Conservation (phyloP, 2,113 vertebrate species). For the Vulpes lagopus region DNA sequence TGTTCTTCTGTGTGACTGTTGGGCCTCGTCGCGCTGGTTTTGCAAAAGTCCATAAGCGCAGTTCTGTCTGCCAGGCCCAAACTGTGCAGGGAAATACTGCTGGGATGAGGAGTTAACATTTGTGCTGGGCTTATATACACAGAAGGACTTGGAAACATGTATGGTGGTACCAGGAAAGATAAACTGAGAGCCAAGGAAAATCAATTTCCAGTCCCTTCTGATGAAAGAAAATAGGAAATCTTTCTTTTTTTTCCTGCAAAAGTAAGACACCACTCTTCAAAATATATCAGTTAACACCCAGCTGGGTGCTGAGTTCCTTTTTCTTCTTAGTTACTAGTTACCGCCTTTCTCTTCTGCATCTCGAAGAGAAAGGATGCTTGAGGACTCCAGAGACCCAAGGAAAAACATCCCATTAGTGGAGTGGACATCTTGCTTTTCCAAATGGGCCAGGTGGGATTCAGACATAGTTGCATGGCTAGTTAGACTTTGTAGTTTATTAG, state of each 20-base stretch:
- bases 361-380: background rate
- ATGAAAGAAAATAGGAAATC: conserved; percentile 35
- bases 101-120: background rate
- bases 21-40: background rate
- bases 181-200: conserved; percentile 38
- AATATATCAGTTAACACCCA: background rate
- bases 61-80: conserved; percentile 15
- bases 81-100: background rate
- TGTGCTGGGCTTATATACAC: background rate
- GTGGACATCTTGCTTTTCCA: background rate
- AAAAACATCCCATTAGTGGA: background rate
- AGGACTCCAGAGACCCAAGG: background rate
- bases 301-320: background rate
- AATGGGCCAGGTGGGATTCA: background rate
- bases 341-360: background rate
- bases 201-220: conserved; percentile 20
- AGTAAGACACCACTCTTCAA: background rate
- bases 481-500: background rate
- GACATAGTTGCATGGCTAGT: background rate
- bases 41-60: background rate
- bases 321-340: background rate
- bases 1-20: background rate
- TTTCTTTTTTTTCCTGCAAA: background rate
- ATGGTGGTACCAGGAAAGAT: conserved; percentile 32
- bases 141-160: background rate